Conservation (phyloP, 2,888 invertebrate species). For the Latrodectus elegans region DNA sequence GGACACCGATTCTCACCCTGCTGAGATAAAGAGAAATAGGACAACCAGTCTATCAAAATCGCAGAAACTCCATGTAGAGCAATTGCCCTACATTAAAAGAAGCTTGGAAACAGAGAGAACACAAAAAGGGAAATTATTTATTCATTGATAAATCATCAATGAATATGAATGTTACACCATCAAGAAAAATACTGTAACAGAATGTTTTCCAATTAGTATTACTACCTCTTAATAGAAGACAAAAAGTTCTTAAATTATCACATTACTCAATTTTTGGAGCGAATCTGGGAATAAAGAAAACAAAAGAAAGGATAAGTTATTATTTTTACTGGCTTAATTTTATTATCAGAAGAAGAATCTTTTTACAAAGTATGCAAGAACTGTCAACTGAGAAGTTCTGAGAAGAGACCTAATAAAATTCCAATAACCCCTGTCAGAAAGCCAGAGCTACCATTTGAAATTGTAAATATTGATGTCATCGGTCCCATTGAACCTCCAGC, state of each 20-base stretch:
- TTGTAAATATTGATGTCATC: too few relatives aligned
- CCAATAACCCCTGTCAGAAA: background rate
- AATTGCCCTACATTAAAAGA: background rate
- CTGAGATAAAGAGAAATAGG: too few relatives aligned
- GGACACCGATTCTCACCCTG: too few relatives aligned
- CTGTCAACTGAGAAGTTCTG: background rate
- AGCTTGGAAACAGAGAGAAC: too few relatives aligned
- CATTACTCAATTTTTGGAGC: too few relatives aligned
- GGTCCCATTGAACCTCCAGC: background rate
- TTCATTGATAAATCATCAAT: background rate
- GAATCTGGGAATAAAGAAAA: slow-evolving; percentile 15
- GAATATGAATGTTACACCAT: background rate
- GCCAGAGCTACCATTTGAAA: background rate
- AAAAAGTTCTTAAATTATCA: too few relatives aligned
- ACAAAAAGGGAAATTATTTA: background rate
- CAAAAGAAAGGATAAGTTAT: background rate
- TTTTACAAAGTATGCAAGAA: background rate
- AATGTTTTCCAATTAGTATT: background rate
- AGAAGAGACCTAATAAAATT: background rate
- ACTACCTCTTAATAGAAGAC: background rate
- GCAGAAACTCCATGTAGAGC: background rate
- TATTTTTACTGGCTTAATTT: background rate
- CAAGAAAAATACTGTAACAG: background rate
- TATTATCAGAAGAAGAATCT: background rate
- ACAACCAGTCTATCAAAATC: too few relatives aligned